Conservation (phyloP, 2,113 vertebrate species). For the Chrysemys picta region DNA sequence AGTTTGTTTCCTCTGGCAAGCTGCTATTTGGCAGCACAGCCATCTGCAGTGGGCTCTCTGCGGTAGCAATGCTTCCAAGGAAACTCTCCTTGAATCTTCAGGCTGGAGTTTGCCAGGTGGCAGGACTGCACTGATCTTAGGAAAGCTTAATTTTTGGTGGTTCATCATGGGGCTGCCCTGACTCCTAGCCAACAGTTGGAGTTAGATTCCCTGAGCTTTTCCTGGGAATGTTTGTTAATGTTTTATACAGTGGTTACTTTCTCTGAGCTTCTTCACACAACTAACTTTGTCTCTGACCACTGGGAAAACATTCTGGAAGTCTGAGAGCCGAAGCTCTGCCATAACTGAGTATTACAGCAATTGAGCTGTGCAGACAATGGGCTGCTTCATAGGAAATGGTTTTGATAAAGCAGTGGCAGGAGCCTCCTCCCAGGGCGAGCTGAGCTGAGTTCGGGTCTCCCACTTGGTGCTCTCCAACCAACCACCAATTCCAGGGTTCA, state of each 20-base stretch:
- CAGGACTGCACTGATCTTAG: accelerated
- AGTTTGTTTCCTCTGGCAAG: neutral
- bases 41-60: neutral
- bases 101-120: neutral
- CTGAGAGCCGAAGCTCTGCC: neutral
- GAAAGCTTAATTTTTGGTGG: neutral
- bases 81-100: accelerated
- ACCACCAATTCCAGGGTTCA: neutral
- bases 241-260: neutral
- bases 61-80: neutral
- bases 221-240: neutral
- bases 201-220: neutral
- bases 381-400: neutral
- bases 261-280: neutral
- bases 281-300: neutral
- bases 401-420: neutral
- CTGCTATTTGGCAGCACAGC: neutral
- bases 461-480: neutral
- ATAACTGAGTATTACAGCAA: accelerated
- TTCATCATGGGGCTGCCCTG: neutral
- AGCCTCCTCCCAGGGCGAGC: too few relatives aligned
- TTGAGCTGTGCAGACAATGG: neutral
- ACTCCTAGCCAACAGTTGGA: neutral
- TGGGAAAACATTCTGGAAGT: neutral
- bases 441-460: neutral